phyloP scores from a whole-genome alignment of 2,797 vertebrate species.

The Vespertilio murinus region DNA sequence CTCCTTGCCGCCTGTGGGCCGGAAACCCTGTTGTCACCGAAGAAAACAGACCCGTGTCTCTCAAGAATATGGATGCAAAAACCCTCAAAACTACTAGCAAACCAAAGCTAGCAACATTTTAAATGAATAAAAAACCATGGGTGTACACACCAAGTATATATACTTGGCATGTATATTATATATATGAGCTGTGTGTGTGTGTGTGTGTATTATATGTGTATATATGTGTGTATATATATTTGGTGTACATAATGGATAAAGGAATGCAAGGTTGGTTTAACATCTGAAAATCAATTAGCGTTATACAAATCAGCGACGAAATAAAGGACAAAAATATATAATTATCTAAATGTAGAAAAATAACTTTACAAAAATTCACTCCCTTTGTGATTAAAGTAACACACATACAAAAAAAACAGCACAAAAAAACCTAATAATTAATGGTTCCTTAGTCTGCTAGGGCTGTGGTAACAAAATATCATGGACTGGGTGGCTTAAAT shows the following conservation, averaged over 20 bases:
- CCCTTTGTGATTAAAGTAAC: background rate
- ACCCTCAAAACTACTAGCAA: background rate
- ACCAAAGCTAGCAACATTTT: background rate
- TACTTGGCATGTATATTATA: no score
- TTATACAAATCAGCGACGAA: background rate
- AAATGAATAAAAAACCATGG: background rate
- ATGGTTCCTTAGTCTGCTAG: no score
- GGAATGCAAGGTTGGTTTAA: conserved; percentile 37
- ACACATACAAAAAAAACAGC: no score
- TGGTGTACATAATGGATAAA: background rate
- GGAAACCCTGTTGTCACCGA: background rate
- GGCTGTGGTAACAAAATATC: background rate
- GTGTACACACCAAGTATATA: background rate
- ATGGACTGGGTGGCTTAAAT: background rate
- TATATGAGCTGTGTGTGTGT: no score
- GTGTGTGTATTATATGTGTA: no score
- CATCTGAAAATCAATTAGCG: background rate
- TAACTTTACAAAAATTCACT: background rate
- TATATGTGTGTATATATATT: no score
- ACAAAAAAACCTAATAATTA: background rate
- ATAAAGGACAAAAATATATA: background rate
- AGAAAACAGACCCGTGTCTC: background rate
- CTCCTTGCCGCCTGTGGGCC: background rate
- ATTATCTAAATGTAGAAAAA: background rate
- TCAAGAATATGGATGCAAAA: background rate